Conservation (phyloP, 2,888 invertebrate species). For the Lasioglossum oenotherae region DNA sequence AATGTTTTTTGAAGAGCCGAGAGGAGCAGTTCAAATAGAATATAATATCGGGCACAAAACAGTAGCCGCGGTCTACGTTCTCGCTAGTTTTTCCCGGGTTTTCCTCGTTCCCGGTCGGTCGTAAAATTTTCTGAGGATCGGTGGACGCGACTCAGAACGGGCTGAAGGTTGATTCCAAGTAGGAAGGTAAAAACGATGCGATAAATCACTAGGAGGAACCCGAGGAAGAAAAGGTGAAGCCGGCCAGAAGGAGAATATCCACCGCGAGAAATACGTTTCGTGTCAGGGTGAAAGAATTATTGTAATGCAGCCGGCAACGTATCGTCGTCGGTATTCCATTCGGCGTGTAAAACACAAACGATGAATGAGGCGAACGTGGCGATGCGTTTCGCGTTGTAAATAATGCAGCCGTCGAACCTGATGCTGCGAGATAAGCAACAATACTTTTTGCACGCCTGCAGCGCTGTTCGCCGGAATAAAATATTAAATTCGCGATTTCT, state of each 20-base stretch:
- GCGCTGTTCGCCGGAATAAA: neutral
- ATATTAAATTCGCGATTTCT: neutral
- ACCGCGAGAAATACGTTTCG: slow-evolving; percentile 37
- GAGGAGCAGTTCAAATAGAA: slow-evolving; percentile 3
- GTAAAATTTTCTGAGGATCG: slow-evolving; percentile 14
- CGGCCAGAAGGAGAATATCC: slow-evolving; percentile 36
- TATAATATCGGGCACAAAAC: neutral
- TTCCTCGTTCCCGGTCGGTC: neutral
- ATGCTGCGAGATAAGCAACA: neutral
- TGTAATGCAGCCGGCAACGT: slow-evolving; percentile 28
- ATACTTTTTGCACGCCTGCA: neutral
- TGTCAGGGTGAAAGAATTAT: slow-evolving; percentile 41
- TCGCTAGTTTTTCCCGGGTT: neutral
- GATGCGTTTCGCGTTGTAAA: slow-evolving; percentile 36
- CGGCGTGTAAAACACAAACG: slow-evolving; percentile 25
- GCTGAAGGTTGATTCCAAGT: slow-evolving; percentile 9
- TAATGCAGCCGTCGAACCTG: slow-evolving; percentile 21
- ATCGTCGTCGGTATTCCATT: slow-evolving; percentile 35
- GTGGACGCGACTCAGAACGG: slow-evolving; percentile 7
- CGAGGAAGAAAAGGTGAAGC: slow-evolving; percentile 45
- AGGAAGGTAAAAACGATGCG: slow-evolving; percentile 31
- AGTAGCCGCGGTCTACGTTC: neutral
- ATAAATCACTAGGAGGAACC: slow-evolving; percentile 48
- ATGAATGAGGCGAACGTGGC: neutral
- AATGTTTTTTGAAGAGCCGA: neutral